These are phyloP conservation scores for Cerastoderma edule DNA, from an alignment of 2,888 invertebrate species.

Conservation along the genomic window DNA sequence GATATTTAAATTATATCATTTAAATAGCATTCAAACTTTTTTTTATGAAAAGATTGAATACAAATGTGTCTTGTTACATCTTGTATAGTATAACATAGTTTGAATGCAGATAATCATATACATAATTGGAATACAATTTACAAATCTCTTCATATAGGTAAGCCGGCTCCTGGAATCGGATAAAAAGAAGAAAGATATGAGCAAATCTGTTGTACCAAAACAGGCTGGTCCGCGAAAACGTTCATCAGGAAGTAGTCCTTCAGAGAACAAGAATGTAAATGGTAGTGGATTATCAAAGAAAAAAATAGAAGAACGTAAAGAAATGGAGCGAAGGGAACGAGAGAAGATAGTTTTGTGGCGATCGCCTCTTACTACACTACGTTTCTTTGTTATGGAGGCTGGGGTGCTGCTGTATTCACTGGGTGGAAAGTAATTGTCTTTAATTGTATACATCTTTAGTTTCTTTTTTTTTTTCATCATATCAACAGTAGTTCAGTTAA, in stretches of 20 bases:
- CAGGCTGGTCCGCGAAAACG: conserved; percentile 26
- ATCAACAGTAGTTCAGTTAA: too few species aligned
- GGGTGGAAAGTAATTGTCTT: conserved; percentile 23
- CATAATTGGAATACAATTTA: too few species aligned
- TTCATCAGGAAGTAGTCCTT: neutral
- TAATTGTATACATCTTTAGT: too few species aligned
- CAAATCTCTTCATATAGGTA: too few species aligned
- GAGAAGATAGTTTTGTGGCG: conserved; percentile 90
- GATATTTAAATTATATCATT: too few species aligned
- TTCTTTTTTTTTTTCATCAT: too few species aligned
- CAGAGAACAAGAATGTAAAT: conserved; percentile 53
- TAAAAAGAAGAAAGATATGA: conserved; percentile 46
- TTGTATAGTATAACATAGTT: too few species aligned
- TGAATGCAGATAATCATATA: too few species aligned
- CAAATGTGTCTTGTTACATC: too few species aligned
- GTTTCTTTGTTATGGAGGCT: conserved; percentile 92
- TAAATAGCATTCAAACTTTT: too few species aligned
- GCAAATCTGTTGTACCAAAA: conserved; percentile 43
- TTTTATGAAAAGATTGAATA: too few species aligned
- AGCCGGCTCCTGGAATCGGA: conserved; percentile 48
- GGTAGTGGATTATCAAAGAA: conserved; percentile 47
- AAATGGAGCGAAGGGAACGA: conserved; percentile 69
- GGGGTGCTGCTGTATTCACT: conserved; percentile 87
- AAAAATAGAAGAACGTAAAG: conserved; percentile 24
- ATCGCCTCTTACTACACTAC: conserved; percentile 90